A percentile compares a stretch with the other conserved stretches of the same genome.
Conservation (phyloP, 1,140 invertebrate species). For the Ips typographus region DNA sequence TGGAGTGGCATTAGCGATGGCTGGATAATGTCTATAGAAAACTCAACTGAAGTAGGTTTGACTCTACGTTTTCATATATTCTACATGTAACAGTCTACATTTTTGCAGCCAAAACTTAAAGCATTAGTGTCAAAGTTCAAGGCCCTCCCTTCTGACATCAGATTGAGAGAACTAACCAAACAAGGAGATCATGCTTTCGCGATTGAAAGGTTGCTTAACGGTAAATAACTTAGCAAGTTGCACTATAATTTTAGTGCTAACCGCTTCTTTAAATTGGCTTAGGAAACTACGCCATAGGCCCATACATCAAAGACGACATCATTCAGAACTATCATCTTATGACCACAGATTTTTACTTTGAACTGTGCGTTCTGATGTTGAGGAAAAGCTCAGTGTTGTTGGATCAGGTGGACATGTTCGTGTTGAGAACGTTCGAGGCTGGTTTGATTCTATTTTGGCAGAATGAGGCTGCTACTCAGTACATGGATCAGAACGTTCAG, state of each 20-base stretch:
- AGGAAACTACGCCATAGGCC: slow-evolving; percentile 57
- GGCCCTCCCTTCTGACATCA: slow-evolving; percentile 27
- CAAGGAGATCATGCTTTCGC: neutral
- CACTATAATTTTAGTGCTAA: neutral
- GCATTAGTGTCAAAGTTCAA: slow-evolving; percentile 29
- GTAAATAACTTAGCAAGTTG: neutral
- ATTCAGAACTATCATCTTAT: slow-evolving; percentile 56
- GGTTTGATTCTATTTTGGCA: slow-evolving; percentile 48
- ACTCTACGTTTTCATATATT: neutral
- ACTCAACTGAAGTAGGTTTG: slow-evolving; percentile 34
- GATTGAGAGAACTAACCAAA: slow-evolving; percentile 8
- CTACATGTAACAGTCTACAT: neutral
- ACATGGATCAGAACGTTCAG: slow-evolving; percentile 40
- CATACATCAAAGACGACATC: slow-evolving; percentile 58
- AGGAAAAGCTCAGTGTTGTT: slow-evolving; percentile 58
- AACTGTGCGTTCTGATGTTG: slow-evolving; percentile 58
- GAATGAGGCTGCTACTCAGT: slow-evolving; percentile 37
- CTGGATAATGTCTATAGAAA: slow-evolving; percentile 42
- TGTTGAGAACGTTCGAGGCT: slow-evolving; percentile 45
- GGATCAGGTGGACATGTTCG: slow-evolving; percentile 39
- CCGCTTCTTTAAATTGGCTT: neutral
- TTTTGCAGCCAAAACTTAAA: slow-evolving; percentile 15
- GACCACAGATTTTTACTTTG: slow-evolving; percentile 60
- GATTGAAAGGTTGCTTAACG: slow-evolving; percentile 6
- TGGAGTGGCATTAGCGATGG: slow-evolving; percentile 42